A percentile compares a stretch with the other conserved stretches of the same genome.
phyloP scores from a whole-genome alignment of 2,113 vertebrate species.

The Pandion haliaetus region DNA sequence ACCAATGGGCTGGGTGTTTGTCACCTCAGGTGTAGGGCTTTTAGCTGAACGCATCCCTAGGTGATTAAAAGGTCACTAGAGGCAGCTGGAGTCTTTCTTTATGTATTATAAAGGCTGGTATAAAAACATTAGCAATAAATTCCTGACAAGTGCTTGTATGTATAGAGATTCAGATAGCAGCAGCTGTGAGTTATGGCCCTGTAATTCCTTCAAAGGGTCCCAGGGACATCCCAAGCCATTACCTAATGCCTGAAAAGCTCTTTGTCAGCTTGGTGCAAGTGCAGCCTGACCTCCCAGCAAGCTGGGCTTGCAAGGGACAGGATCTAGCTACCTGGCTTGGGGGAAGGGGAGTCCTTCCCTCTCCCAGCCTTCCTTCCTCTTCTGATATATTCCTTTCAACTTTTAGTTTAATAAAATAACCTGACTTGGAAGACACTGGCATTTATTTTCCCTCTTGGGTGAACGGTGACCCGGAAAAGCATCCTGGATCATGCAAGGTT shows the following conservation, averaged over 20 bases:
- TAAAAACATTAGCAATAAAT: slow-evolving; percentile 32
- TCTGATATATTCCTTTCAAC: neutral
- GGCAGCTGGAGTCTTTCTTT: slow-evolving; percentile 13
- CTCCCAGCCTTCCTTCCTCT: neutral
- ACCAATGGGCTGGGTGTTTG: neutral
- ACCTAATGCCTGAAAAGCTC: neutral
- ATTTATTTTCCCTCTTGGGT: neutral
- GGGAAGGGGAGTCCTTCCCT: neutral
- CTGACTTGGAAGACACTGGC: neutral
- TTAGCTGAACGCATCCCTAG: neutral
- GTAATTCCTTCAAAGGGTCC: neutral
- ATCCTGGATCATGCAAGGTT: neutral
- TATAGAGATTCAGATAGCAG: neutral
- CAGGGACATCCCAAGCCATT: neutral
- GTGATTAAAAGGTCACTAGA: slow-evolving; percentile 40
- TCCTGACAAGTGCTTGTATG: neutral
- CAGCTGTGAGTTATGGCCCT: neutral
- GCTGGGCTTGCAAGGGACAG: neutral
- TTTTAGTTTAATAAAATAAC: neutral
- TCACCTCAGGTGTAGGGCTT: neutral
- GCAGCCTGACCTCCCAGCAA: neutral
- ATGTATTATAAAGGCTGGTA: neutral
- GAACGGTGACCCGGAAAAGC: neutral
- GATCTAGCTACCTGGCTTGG: neutral
- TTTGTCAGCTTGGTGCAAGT: neutral